These are phyloP conservation scores for Tupaia chinensis DNA, from an alignment of 2,113 vertebrate species.

Conservation along the genomic window DNA sequence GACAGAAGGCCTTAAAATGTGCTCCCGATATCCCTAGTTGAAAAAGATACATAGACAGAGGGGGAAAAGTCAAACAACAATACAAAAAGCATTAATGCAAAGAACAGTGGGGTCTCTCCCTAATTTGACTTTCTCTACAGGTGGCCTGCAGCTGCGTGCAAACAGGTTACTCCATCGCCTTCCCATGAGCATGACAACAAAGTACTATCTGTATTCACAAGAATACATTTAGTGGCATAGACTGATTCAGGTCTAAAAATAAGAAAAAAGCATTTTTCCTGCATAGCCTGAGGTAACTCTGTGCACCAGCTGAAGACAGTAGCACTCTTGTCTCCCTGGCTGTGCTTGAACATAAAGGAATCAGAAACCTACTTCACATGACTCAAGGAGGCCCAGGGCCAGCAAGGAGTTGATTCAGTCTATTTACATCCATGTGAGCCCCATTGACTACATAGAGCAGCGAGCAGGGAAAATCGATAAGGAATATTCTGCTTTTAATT, in stretches of 20 bases:
- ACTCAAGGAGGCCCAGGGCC: constrained; percentile 92
- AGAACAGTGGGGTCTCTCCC: constrained; percentile 94
- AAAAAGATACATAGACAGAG: constrained; percentile 87
- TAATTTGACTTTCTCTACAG: constrained; percentile 98
- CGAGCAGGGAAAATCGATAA: constrained; percentile 86
- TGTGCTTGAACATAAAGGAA: constrained; percentile 92
- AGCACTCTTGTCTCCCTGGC: constrained; percentile 94
- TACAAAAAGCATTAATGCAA: constrained; percentile 92
- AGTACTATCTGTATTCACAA: constrained; percentile 89
- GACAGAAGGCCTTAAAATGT: constrained; percentile 89
- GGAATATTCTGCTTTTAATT: constrained; percentile 86
- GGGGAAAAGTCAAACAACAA: constrained; percentile 89
- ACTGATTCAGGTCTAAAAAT: constrained; percentile 93
- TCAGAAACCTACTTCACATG: constrained; percentile 94
- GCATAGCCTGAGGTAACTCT: constrained; percentile 94
- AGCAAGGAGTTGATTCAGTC: constrained; percentile 90
- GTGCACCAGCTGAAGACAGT: constrained; percentile 92
- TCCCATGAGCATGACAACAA: constrained; percentile 90
- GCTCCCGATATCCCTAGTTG: constrained; percentile 85
- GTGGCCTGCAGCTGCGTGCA: constrained; percentile 95
- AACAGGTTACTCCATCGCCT: constrained; percentile 92
- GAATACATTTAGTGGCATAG: constrained; percentile 91
- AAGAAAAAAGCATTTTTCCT: constrained; percentile 91
- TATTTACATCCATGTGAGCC: constrained; percentile 88
- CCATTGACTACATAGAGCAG: constrained; percentile 80